Evolutionary conservation across 2,888 invertebrate genomes (phyloP), one percentile per base, ranked within the genome.

Genomic region (Drosophila lacicola): DNA sequence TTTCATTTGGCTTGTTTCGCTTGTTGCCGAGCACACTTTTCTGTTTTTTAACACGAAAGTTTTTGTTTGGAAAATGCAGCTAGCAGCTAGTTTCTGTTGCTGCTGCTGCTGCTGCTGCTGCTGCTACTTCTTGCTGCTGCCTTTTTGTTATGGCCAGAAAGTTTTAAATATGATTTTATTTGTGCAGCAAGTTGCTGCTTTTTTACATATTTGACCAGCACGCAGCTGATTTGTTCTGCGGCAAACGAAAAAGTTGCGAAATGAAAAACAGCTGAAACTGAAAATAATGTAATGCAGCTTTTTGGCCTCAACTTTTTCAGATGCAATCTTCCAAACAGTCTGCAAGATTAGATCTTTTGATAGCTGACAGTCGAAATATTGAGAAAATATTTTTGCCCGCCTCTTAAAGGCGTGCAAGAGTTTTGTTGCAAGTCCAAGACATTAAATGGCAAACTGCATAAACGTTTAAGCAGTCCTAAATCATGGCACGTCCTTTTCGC

Each of bases 81-180:
- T 68, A 53, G 62, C 25, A 46, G 45, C 17, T 55, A 39, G 53
- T 37, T 34, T 45, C 33, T 56, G 53, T 54, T 78, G 21, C 58
- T 44, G 39, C 56, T 42, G 47, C 53, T 44, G 47, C 53, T 44
- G 47, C 33, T 55, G 50, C 56, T 78, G 25, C 53, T 44, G 39
- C 50, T 42, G 47, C 45, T 56, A 50, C 29, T 54, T 63, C 47
- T 57, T 51, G 25, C 19, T 2, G 13, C 47, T 21, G 17, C 37
- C 37, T 53, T 44, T 39, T 50, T 70, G 57, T 54, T 61, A 36
- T 72, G 64, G 77, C 71, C 67, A 62, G 69, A 83, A 83, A 83
- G 74, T 83, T 83, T 83, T 83, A 87, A 83, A 83, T 83, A 83
- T 86, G 87, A 87, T 83, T 83, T 83, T 83, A 83, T 83, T 87